Percentiles rank a stretch among this genome's conserved stretches.
Conservation (phyloP, 2,888 invertebrate genomes). For the Leptarthrus brevirostris region DNA sequence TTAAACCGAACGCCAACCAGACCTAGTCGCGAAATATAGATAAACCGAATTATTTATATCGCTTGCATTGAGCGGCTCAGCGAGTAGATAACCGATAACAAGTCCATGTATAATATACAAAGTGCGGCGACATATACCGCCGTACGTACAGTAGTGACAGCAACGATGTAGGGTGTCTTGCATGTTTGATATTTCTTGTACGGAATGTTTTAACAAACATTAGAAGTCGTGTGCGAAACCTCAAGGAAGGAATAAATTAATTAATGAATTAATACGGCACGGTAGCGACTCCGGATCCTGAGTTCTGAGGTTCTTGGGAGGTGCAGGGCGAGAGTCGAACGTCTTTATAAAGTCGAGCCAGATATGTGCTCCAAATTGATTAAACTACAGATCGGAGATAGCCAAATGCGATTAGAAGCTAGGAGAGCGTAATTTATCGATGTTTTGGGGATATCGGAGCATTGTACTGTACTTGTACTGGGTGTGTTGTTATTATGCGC, state of each 20-base stretch:
- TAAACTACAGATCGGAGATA: slow-evolving; percentile 53
- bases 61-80: slow-evolving; percentile 30
- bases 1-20: slow-evolving; percentile 16
- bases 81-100: slow-evolving; percentile 39
- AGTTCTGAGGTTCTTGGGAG: too few relatives aligned
- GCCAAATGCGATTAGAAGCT: slow-evolving; percentile 53
- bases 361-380: slow-evolving; percentile 54
- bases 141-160: neutral
- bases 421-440: slow-evolving; percentile 52
- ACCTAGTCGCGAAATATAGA: slow-evolving; percentile 39
- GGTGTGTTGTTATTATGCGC: slow-evolving; percentile 33
- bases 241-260: slow-evolving; percentile 54
- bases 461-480: slow-evolving; percentile 31
- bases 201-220: slow-evolving; percentile 45
- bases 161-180: neutral
- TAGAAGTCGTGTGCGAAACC: slow-evolving; percentile 48
- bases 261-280: slow-evolving; percentile 52
- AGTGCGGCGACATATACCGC: slow-evolving; percentile 9
- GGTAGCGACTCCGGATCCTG: neutral
- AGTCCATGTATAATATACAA: slow-evolving; percentile 36
- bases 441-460: slow-evolving; percentile 53
- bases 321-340: slow-evolving; percentile 10
- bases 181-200: slow-evolving; percentile 31
- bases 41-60: slow-evolving; percentile 45
- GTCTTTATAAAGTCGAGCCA: slow-evolving; percentile 47